A percentile compares a stretch with the other conserved stretches of the same genome.
Conservation (phyloP, 1,140 invertebrate genomes). For the Vanessa tameamea region DNA sequence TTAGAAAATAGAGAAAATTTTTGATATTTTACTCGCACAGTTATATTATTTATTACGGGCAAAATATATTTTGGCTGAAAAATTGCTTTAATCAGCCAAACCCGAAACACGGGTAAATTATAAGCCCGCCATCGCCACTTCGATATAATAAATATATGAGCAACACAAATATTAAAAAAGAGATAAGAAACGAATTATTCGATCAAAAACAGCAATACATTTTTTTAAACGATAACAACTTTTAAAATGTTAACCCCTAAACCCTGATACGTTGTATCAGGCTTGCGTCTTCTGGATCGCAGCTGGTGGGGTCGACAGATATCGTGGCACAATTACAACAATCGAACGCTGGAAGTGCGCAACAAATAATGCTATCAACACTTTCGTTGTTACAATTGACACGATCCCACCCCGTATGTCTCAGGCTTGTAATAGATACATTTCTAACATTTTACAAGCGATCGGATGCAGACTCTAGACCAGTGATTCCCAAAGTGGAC, state of each 20-base stretch:
- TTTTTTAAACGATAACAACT: neutral
- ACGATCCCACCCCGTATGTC: neutral
- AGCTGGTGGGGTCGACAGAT: constrained; percentile 4
- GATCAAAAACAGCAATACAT: neutral
- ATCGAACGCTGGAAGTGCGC: constrained; percentile 28
- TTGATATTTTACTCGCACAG: no score
- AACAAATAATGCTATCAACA: constrained; percentile 28
- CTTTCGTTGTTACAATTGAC: constrained; percentile 28
- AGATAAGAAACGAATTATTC: neutral
- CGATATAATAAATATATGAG: no score
- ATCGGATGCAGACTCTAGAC: no score
- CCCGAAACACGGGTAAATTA: no score
- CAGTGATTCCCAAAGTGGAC: no score
- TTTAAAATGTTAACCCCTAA: constrained; percentile 3
- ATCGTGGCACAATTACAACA: constrained; percentile 29
- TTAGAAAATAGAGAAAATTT: no score
- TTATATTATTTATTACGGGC: no score
- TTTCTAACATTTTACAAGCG: no score
- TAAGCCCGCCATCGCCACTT: no score
- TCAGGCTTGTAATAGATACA: neutral
- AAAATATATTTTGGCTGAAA: no score
- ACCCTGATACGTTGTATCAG: neutral
- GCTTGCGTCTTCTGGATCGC: constrained; percentile 21
- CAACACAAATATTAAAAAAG: neutral
- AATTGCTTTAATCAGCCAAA: no score